phyloP scores from a whole-genome alignment of 2,113 vertebrate species.

The Neodontobutis hainanensis region DNA sequence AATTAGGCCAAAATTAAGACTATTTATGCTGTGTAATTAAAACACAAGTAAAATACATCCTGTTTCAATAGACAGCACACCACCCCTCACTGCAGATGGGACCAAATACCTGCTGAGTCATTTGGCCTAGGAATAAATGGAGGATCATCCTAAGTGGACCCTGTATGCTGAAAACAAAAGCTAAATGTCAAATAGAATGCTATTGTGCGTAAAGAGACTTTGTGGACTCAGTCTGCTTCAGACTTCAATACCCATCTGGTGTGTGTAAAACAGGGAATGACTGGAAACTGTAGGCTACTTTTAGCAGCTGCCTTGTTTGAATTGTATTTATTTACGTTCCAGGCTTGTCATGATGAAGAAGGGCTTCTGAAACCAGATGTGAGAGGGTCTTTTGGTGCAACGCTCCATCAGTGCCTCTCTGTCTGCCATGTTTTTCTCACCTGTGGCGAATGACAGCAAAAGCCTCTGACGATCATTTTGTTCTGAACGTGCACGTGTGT shows the following conservation, averaged over 20 bases:
- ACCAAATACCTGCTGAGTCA: constrained; percentile 8
- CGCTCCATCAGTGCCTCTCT: constrained; percentile 37
- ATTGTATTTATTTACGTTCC: background rate
- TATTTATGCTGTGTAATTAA: too few relatives aligned
- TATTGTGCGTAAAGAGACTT: background rate
- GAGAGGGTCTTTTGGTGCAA: constrained; percentile 24
- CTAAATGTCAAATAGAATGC: background rate
- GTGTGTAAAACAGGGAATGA: background rate
- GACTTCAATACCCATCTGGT: too few relatives aligned
- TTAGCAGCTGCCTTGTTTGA: background rate
- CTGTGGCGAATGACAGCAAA: constrained; percentile 48
- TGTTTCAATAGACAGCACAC: background rate
- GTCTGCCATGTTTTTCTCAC: constrained; percentile 31
- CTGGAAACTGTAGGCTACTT: background rate
- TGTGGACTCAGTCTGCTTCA: too few relatives aligned
- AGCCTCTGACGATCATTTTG: constrained; percentile 57
- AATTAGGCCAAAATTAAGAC: too few relatives aligned
- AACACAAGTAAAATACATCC: too few relatives aligned
- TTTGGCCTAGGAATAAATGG: constrained; percentile 9
- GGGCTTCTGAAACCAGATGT: constrained; percentile 22
- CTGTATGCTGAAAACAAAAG: constrained; percentile 7
- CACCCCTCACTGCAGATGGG: background rate
- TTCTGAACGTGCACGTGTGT: constrained; percentile 40
- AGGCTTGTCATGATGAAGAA: background rate
- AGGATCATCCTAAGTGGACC: background rate